Percentiles rank a stretch among this genome's conserved stretches.
These are phyloP conservation scores for Vultur gryphus DNA, from an alignment of 2,797 vertebrate genomes.

Conservation along the genomic window DNA sequence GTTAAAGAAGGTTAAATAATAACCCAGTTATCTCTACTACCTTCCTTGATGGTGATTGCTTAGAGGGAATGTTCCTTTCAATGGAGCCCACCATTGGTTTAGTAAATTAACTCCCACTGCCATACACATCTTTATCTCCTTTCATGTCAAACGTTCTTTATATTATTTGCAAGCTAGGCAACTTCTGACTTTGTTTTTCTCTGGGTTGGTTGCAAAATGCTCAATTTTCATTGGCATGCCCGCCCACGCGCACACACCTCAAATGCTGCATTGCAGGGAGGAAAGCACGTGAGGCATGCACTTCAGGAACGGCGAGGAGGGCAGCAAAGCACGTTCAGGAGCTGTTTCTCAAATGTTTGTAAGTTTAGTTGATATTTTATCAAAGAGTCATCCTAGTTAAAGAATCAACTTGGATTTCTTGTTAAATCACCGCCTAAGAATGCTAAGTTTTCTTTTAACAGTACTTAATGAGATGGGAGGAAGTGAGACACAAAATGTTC, in stretches of 20 bases:
- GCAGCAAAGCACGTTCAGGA: neutral
- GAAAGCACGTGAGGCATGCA: fast-evolving
- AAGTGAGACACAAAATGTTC: neutral
- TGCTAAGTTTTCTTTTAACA: neutral
- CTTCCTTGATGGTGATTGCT: neutral
- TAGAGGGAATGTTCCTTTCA: neutral
- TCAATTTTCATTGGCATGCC: neutral
- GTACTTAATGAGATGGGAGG: neutral
- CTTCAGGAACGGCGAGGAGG: neutral
- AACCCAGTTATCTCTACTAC: neutral
- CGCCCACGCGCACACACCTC: neutral
- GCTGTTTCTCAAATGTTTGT: neutral
- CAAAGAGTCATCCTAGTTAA: neutral
- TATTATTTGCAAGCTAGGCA: neutral
- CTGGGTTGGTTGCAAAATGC: neutral
- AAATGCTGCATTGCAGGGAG: fast-evolving
- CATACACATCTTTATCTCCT: neutral
- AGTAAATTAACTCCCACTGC: neutral
- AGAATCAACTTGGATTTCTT: neutral
- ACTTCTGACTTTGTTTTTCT: neutral
- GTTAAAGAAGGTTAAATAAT: neutral
- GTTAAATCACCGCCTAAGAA: neutral
- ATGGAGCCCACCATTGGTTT: neutral
- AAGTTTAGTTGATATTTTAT: neutral
- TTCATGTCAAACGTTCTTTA: neutral